Evolutionary conservation across 2,113 vertebrate genomes (phyloP), one percentile per base, ranked within the genome.

Genomic region (Fukomys damarensis): DNA sequence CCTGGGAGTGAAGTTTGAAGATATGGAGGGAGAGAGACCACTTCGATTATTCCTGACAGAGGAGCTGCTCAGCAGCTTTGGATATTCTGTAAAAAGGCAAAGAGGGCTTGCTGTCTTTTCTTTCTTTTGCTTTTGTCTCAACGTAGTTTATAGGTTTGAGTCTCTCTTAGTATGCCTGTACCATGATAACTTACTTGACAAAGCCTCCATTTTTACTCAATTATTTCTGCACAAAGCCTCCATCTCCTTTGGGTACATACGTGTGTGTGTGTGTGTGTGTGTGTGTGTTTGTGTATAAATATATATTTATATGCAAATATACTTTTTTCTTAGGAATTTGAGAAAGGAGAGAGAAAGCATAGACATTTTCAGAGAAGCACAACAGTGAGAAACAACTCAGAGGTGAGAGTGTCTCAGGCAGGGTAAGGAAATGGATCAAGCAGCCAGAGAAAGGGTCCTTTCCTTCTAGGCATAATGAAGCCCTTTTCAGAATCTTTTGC

Each of bases 401-500:
- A 61, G 61, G 56, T 11, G 26, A 3, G 4, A 32, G 16, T 20
- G 32, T 65, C 91, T 87, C 49, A 1, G 35, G 59, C 38, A 8
- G 74, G 52, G 54, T 0, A 0, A 38, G 52, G 58, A 54, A 65
- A 7, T 0, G 32, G 59, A 79, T n/a, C 68, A 5, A 10, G 26
- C 26, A 3, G 5, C 70, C 58, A 2, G 0, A 9, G 83, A 35
- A 65, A 66, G 41, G 46, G 0, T 24, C 41, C 88, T 58, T 63
- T 90, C 85, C 91, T 52, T 85, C 56, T 32, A 26, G 88, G 70
- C 83, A 16, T 41, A 76, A 77, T 28, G 83, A 94, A 95, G 72
- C 66, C 41, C 20, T 92, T 94, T 93, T 41, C 91, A 70, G 41
- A 90, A 58, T 35, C 95, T 91, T 88, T 94, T 43, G 88, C 96